Evolutionary conservation across 2,888 invertebrate species (phyloP).

Genomic region (Protonemura montana): DNA sequence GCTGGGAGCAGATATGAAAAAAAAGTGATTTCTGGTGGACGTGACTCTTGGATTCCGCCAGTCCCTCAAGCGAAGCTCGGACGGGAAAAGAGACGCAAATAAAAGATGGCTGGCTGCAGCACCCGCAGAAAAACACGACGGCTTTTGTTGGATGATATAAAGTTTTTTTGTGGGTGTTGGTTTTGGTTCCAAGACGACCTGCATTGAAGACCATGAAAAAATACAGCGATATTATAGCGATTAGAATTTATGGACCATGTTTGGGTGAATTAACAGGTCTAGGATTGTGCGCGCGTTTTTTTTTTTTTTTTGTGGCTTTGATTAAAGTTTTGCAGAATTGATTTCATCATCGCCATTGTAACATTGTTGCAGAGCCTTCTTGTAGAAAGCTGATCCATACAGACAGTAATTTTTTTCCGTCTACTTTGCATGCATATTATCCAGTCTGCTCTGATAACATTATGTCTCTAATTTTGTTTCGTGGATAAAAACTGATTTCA

Average conservation of each 20-base stretch:
- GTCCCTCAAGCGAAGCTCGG: slow-evolving; percentile 32
- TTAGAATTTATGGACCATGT: slow-evolving; percentile 8
- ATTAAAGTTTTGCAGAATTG: not conserved
- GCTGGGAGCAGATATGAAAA: not conserved
- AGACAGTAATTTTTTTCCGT: not conserved
- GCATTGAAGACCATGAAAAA: slow-evolving; percentile 7
- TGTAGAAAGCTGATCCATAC: not conserved
- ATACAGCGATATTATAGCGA: not conserved
- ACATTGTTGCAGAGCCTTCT: not conserved
- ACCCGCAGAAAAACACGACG: not conserved
- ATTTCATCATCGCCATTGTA: not conserved
- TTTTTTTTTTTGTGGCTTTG: not conserved
- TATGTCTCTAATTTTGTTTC: not conserved
- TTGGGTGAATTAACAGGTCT: slow-evolving; percentile 22
- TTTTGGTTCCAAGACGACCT: not conserved
- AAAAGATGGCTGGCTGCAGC: not conserved
- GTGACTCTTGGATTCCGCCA: slow-evolving; percentile 48
- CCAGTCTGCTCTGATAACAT: not conserved
- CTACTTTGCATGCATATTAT: not conserved
- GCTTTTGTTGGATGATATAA: not conserved
- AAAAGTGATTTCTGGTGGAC: not conserved
- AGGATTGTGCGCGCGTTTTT: not conserved
- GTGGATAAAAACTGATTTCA: not conserved
- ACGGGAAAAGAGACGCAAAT: not conserved
- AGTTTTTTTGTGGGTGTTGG: not conserved